phyloP scores from a whole-genome alignment of 2,888 invertebrate genomes.

The Dryomyza anilis region DNA sequence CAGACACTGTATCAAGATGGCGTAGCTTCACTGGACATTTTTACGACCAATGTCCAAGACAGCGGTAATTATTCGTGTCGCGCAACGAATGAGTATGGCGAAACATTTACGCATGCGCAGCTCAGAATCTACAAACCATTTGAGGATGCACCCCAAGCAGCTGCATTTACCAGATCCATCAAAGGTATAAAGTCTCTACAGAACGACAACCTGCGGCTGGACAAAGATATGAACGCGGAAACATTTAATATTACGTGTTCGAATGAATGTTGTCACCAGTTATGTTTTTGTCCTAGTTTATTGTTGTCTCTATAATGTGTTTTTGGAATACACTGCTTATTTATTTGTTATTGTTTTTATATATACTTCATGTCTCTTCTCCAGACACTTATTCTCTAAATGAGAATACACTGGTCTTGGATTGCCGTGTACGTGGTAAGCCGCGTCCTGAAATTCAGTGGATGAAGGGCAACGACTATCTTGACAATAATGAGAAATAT shows the following conservation, averaged over 20 bases:
- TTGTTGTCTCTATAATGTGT: background rate
- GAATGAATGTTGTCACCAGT: background rate
- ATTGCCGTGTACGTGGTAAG: conserved; percentile 78
- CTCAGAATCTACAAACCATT: conserved; percentile 77
- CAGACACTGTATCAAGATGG: conserved; percentile 68
- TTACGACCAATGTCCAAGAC: conserved; percentile 70
- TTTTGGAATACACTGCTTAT: no score
- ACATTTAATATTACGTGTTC: background rate
- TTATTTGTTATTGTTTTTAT: no score
- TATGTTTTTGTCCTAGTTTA: conserved; percentile 33
- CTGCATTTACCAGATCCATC: conserved; percentile 76
- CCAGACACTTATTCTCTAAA: conserved; percentile 74
- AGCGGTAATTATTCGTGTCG: conserved; percentile 81
- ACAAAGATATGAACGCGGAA: background rate
- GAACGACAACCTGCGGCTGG: background rate
- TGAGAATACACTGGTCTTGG: conserved; percentile 76
- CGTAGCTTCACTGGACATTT: conserved; percentile 75
- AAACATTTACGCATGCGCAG: conserved; percentile 71
- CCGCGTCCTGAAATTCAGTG: conserved; percentile 76
- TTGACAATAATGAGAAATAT: conserved; percentile 66
- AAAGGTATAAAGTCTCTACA: conserved; percentile 64
- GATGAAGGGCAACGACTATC: conserved; percentile 72
- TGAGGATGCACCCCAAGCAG: conserved; percentile 71
- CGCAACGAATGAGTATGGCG: conserved; percentile 77
- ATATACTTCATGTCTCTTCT: background rate